Conservation (phyloP, 2,888 invertebrate genomes). For the Cyrtodaria siliqua region DNA sequence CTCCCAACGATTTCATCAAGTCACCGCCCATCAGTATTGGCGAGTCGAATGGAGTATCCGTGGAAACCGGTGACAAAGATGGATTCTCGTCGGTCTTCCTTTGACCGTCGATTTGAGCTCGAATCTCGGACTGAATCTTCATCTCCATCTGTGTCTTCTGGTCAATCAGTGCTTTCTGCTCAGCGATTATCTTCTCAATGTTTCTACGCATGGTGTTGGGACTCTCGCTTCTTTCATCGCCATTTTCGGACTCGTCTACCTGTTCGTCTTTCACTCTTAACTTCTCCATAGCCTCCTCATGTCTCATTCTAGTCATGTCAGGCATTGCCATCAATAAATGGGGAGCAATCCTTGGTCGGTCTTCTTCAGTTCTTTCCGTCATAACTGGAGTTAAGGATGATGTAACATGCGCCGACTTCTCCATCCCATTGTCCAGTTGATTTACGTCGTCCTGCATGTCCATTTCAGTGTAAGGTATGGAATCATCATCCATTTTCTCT, state of each 20-base stretch:
- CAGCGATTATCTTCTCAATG: constrained; percentile 52
- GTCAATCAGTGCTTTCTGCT: constrained; percentile 61
- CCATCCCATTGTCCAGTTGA: constrained; percentile 18
- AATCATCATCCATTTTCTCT: constrained; percentile 63
- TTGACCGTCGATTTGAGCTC: constrained; percentile 55
- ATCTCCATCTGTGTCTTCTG: constrained; percentile 60
- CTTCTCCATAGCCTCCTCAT: constrained; percentile 2
- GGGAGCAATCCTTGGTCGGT: constrained; percentile 27
- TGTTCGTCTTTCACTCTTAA: constrained; percentile 7
- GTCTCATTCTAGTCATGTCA: constrained; percentile 26
- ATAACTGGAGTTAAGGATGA: constrained; percentile 16
- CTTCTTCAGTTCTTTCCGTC: constrained; percentile 3
- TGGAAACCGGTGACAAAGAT: constrained; percentile 21
- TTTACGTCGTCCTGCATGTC: constrained; percentile 44
- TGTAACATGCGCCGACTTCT: constrained; percentile 15
- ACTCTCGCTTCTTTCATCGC: constrained; percentile 19
- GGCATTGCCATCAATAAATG: constrained; percentile 45
- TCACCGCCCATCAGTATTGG: constrained; percentile 4
- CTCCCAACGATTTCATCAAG: too few relatives aligned
- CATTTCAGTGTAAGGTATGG: constrained; percentile 43
- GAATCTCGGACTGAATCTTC: constrained; percentile 58
- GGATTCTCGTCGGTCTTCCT: constrained; percentile 29
- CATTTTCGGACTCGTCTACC: not conserved
- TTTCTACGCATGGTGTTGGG: constrained; percentile 46
- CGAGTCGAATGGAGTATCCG: constrained; percentile 28